phyloP scores from a whole-genome alignment of 1,140 invertebrate species.

The Pseudomyrmex flavicornis region DNA sequence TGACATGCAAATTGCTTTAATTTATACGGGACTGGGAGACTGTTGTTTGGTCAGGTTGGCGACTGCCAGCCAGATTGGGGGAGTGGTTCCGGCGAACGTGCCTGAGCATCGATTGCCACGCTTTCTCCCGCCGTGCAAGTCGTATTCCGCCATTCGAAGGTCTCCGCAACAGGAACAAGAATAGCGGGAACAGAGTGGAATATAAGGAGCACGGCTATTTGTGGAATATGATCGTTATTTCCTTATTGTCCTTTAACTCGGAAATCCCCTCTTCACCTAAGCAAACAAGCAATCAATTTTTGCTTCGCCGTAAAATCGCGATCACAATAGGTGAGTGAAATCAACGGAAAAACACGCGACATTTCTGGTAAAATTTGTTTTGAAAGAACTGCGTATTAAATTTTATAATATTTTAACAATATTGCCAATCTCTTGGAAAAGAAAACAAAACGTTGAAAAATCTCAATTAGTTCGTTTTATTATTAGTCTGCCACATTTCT shows the following conservation, averaged over 20 bases:
- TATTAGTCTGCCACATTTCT: too few relatives aligned
- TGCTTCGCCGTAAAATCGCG: background rate
- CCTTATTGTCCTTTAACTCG: constrained; percentile 6
- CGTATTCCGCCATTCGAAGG: constrained; percentile 57
- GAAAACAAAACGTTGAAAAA: too few relatives aligned
- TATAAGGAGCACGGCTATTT: constrained; percentile 15
- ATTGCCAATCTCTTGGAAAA: too few relatives aligned
- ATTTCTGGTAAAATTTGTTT: too few relatives aligned
- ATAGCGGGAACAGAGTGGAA: background rate
- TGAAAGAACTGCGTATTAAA: too few relatives aligned
- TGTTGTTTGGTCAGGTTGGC: constrained; percentile 78
- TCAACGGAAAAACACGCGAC: too few relatives aligned
- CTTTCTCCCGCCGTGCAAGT: constrained; percentile 57
- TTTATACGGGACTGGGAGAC: constrained; percentile 77
- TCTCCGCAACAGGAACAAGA: constrained; percentile 9
- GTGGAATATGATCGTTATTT: background rate
- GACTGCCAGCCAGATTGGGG: constrained; percentile 67
- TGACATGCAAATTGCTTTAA: constrained; percentile 82
- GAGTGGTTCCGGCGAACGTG: constrained; percentile 70
- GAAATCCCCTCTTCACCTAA: background rate
- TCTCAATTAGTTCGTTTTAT: too few relatives aligned
- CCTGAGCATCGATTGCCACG: constrained; percentile 69
- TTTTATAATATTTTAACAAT: too few relatives aligned
- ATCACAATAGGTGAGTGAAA: too few relatives aligned
- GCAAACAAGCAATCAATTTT: background rate